Evolutionary conservation across 2,797 vertebrate species (phyloP), one percentile per base, ranked within the genome.

Genomic region (Darevskia nairensis): DNA sequence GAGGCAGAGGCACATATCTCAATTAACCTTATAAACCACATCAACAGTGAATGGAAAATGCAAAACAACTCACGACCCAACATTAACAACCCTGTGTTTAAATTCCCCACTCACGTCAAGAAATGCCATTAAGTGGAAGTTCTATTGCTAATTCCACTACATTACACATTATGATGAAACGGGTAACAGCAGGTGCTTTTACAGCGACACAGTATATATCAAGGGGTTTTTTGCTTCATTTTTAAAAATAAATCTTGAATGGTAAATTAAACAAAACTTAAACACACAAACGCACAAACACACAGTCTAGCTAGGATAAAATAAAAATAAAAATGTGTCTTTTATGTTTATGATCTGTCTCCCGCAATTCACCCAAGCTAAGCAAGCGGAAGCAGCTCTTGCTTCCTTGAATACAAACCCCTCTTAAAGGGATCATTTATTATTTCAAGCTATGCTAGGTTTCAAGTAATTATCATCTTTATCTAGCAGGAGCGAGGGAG

Each of bases 141-240:
- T 89, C 78, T 81, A 25, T 85, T 89, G 80, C 44, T 91, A 89
- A 89, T 76, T 92, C 78, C 32, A 44, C 41, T 4, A 32, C 21
- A 25, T 82, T 81, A 82, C 11, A 89, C 50, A 82, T 86, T 71
- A 61, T 0, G 2, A 80, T 46, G 88, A 84, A 76, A 76, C 78
- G 3, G 46, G 81, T 82, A 93, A 90, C 25, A 93, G 69, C 39
- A 90, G 90, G 79, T 68, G 71, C 27, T 86, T 55, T 90, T 85
- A 85, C 35, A 83, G 35, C 89, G 0, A 25, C 17, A 68, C 35
- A 79, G 72, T 86, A 74, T 72, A 89, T 39, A 88, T 93, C 74
- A 78, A 41, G 15, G 55, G 1, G 39, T 55, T 79, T 86, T 79
- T 64, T 55, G 50, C 11, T 15, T 15, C 13, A 3, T 55, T 71